Conservation (phyloP, 2,797 vertebrate species). For the Coregonus sp. region DNA sequence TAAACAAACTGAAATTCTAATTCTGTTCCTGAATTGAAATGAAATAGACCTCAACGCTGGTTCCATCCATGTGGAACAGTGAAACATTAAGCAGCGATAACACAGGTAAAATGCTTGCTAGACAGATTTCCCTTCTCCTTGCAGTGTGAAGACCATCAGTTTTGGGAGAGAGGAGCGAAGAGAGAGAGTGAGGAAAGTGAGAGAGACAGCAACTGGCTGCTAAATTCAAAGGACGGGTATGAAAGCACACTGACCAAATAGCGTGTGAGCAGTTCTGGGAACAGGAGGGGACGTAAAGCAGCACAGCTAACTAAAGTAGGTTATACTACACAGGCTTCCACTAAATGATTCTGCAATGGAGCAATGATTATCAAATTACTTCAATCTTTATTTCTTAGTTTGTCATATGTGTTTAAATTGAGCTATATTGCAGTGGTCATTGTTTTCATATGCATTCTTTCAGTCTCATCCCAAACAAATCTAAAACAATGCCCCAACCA, state of each 20-base stretch:
- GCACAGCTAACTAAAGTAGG: not conserved
- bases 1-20: too few relatives aligned
- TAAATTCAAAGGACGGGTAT: slow-evolving; percentile 77
- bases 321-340: not conserved
- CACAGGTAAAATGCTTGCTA: slow-evolving; percentile 19
- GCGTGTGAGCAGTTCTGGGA: slow-evolving; percentile 41
- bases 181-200: slow-evolving; percentile 17
- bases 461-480: slow-evolving; percentile 21
- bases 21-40: too few relatives aligned
- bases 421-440: slow-evolving; percentile 28
- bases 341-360: slow-evolving; percentile 26
- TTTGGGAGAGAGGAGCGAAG: slow-evolving; percentile 12
- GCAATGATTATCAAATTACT: slow-evolving; percentile 19
- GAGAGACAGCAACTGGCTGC: slow-evolving; percentile 60
- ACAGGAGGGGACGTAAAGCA: not conserved
- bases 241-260: slow-evolving; percentile 73
- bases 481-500: slow-evolving; percentile 6
- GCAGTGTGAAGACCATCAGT: slow-evolving; percentile 23
- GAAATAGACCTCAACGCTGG: too few relatives aligned
- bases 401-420: slow-evolving; percentile 32
- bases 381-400: slow-evolving; percentile 18
- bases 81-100: too few relatives aligned
- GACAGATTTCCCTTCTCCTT: slow-evolving; percentile 29
- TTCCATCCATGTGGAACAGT: too few relatives aligned
- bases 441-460: slow-evolving; percentile 24